phyloP scores from a whole-genome alignment of 2,113 vertebrate species.

The Carassius auratus region DNA sequence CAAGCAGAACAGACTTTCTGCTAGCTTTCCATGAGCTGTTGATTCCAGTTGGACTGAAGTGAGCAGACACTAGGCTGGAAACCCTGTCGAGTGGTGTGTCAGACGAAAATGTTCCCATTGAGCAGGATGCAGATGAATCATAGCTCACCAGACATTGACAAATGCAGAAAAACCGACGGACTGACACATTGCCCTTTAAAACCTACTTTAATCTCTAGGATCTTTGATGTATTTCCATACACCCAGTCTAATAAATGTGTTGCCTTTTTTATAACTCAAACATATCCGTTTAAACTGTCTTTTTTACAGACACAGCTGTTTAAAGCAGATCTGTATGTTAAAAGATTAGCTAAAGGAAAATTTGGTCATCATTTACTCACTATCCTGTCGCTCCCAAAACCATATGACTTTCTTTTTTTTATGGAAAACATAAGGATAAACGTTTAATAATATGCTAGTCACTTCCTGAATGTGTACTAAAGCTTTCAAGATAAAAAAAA shows the following conservation, averaged over 20 bases:
- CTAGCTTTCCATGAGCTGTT: constrained; percentile 34
- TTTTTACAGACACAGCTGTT: neutral
- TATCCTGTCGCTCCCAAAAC: neutral
- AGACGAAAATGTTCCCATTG: constrained; percentile 10
- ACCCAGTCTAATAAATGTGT: constrained; percentile 14
- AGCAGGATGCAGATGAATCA: neutral
- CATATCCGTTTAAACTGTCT: neutral
- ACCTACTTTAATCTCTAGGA: neutral
- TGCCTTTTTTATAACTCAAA: neutral
- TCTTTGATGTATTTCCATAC: constrained; percentile 12
- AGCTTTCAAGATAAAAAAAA: neutral
- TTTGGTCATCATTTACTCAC: neutral
- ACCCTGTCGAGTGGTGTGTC: constrained; percentile 25
- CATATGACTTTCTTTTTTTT: neutral
- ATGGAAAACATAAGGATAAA: neutral
- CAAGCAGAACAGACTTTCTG: constrained; percentile 31
- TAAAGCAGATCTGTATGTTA: neutral
- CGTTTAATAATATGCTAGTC: too few relatives aligned
- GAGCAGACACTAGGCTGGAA: constrained; percentile 24
- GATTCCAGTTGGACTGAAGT: constrained; percentile 32
- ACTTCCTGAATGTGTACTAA: neutral
- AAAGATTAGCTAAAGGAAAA: neutral
- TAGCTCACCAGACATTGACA: neutral
- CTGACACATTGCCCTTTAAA: neutral
- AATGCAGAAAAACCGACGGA: neutral